Percentiles rank a stretch among this genome's conserved stretches.
Evolutionary conservation across 2,113 vertebrate species (phyloP).

Genomic region (Bubalus kerabau): DNA sequence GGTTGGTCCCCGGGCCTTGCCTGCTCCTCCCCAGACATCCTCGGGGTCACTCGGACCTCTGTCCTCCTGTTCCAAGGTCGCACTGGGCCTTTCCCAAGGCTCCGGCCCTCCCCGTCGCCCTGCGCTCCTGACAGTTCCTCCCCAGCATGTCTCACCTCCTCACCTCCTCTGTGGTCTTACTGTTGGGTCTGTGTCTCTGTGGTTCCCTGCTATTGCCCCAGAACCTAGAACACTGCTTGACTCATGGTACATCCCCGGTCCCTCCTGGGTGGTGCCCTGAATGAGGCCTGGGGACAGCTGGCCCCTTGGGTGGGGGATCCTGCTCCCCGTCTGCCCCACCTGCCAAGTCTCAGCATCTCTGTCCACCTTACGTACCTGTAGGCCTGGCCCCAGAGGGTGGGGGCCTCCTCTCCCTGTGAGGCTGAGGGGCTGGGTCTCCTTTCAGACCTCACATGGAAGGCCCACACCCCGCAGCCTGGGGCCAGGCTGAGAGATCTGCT

Average conservation of each 20-base stretch:
- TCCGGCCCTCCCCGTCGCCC: background rate
- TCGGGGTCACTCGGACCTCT: background rate
- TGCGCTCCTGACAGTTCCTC: background rate
- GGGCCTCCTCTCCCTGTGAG: background rate
- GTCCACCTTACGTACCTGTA: background rate
- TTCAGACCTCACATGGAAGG: background rate
- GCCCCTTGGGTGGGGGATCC: background rate
- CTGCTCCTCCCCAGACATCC: background rate
- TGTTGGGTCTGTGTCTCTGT: background rate
- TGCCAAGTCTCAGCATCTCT: background rate
- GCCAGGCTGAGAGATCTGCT: background rate
- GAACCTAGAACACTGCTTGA: background rate
- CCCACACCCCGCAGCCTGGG: background rate
- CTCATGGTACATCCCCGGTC: fast-evolving
- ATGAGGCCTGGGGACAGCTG: background rate
- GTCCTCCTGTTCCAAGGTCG: background rate
- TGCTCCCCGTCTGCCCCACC: background rate
- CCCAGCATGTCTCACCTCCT: background rate
- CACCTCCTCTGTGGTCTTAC: background rate
- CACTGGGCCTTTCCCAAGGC: background rate
- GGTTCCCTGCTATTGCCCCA: background rate
- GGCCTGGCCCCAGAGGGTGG: background rate
- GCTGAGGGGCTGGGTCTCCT: background rate
- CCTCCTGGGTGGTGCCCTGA: background rate
- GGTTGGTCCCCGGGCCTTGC: background rate